Percentiles rank a stretch among this genome's conserved stretches.
phyloP scores from a whole-genome alignment of 2,888 invertebrate species.

The Coecobrya sp. region DNA sequence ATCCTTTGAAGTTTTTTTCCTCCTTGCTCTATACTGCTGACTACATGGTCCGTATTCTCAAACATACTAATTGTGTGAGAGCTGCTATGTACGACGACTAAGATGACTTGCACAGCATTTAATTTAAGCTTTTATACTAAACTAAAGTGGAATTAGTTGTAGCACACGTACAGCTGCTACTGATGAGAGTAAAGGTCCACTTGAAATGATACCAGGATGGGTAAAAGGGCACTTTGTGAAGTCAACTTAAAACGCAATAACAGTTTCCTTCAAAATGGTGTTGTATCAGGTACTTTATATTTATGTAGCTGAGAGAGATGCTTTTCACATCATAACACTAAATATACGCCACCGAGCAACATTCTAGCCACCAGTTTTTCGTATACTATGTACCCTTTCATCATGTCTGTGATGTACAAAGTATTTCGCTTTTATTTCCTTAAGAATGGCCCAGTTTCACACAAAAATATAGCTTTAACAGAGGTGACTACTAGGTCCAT shows the following conservation, averaged over 20 bases:
- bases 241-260: conserved; percentile 42
- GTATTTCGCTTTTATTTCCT: neutral
- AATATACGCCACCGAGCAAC: neutral
- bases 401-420: neutral
- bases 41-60: neutral
- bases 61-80: conserved; percentile 45
- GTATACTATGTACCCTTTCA: neutral
- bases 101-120: conserved; percentile 30
- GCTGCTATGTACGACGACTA: neutral
- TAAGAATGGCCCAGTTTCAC: neutral
- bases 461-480: neutral
- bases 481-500: neutral
- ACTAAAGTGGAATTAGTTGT: conserved; percentile 3
- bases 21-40: neutral
- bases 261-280: neutral
- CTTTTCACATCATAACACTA: neutral
- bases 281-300: conserved; percentile 5
- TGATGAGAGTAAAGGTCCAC: conserved; percentile 3
- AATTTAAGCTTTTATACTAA: conserved; percentile 10
- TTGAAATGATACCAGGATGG: neutral
- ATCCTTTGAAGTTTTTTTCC: conserved; percentile 69
- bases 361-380: neutral
- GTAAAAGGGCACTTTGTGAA: conserved; percentile 22
- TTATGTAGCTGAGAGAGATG: neutral
- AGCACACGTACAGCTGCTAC: neutral